Conservation (phyloP, 1,140 invertebrate species). For the Gonatopus flavifemur region DNA sequence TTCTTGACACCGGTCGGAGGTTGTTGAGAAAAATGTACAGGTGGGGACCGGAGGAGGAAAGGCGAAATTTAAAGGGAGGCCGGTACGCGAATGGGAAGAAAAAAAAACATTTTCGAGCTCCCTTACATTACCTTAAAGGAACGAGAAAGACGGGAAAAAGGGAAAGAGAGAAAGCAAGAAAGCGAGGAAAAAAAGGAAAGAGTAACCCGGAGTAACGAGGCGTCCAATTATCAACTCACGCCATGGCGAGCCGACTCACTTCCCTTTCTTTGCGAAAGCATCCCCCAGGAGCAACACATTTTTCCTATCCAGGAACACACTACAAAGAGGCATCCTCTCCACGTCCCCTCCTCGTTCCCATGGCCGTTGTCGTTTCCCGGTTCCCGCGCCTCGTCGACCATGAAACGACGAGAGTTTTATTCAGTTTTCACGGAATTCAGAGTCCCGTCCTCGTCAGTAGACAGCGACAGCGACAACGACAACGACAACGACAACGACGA, state of each 20-base stretch:
- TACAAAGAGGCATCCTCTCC: constrained; percentile 23
- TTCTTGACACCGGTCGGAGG: constrained; percentile 12
- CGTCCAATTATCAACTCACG: constrained; percentile 46
- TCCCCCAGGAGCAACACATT: constrained; percentile 22
- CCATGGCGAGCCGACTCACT: constrained; percentile 17
- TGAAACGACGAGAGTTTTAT: constrained; percentile 34
- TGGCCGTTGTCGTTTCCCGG: constrained; percentile 4
- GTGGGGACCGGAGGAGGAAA: background rate
- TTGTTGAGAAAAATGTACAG: constrained; percentile 5
- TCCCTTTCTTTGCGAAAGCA: background rate
- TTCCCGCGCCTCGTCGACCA: constrained; percentile 4
- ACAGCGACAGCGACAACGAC: background rate
- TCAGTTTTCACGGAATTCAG: constrained; percentile 31
- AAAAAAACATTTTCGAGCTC: constrained; percentile 4
- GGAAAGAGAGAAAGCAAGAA: constrained; percentile 4
- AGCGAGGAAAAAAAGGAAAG: constrained; percentile 11
- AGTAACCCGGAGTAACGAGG: constrained; percentile 38
- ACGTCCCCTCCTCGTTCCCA: constrained; percentile 10
- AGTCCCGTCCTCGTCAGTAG: constrained; percentile 5
- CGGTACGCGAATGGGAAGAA: constrained; percentile 8
- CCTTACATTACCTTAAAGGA: background rate
- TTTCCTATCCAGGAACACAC: constrained; percentile 21
- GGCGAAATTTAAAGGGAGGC: constrained; percentile 22
- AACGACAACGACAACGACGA: constrained; percentile 2
- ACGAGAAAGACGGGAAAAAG: constrained; percentile 1